Conservation (phyloP, 1,140 invertebrate species). For the Trachymyrmex cornetzi region DNA sequence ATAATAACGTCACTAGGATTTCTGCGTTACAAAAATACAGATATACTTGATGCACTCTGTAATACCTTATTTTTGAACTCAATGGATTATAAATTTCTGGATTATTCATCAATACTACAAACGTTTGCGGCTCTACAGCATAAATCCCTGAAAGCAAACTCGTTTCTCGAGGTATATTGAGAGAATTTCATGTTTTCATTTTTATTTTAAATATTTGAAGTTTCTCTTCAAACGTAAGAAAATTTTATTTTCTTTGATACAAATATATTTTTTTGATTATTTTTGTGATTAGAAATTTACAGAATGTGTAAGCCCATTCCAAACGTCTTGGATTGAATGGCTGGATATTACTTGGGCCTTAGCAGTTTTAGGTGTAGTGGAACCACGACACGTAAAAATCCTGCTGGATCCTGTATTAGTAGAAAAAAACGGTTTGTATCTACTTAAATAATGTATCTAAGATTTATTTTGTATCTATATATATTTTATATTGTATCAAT, state of each 20-base stretch:
- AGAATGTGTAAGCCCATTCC: neutral
- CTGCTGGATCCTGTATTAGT: conserved; percentile 8
- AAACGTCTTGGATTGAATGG: neutral
- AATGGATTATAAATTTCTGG: conserved; percentile 6
- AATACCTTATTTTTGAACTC: conserved; percentile 15
- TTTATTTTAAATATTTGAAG: neutral
- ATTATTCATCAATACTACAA: conserved; percentile 47
- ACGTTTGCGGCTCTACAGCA: conserved; percentile 37
- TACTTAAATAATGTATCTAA: neutral
- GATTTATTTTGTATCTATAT: neutral
- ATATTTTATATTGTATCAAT: neutral
- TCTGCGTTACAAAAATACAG: conserved; percentile 29
- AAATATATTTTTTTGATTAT: neutral
- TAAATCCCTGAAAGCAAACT: conserved; percentile 2
- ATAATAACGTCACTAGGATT: conserved; percentile 54
- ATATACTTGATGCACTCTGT: conserved; percentile 27
- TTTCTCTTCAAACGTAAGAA: neutral
- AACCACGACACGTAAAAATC: neutral
- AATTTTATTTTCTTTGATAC: neutral
- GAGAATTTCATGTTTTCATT: neutral
- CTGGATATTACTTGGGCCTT: conserved; percentile 48
- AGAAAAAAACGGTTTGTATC: neutral
- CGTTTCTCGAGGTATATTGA: conserved; percentile 16
- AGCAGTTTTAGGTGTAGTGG: neutral
- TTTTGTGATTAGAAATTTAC: conserved; percentile 12